Evolutionary conservation across 2,888 invertebrate species (phyloP), one percentile per base, ranked within the genome.

Genomic region (Trichogramma dendrolimi): DNA sequence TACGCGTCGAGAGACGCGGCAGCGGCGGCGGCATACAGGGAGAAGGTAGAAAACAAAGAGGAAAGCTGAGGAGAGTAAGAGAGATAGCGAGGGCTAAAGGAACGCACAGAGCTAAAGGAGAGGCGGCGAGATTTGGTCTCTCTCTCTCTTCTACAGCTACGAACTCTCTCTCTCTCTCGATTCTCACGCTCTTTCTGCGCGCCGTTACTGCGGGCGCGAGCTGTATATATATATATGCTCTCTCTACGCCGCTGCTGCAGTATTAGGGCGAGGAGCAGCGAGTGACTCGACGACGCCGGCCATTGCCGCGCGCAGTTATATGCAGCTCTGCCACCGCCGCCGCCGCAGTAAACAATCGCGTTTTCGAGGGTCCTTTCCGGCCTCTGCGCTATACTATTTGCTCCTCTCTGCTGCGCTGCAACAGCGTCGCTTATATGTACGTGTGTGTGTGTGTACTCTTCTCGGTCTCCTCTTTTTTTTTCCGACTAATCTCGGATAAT

Each of bases 401-500:
- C 53, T 43, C 6, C 46, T 27, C 47, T 5, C 47, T 10, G 40
- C 27, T 7, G 14, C 55, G 14, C 1, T 54, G 57, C 57, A 27
- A 3, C 27, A 27, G 57, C 55, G 52, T 58, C 58, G 59, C 55
- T 62, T 47, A 27, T 27, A 27, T 27, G 14, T 14, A 14, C 14
- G 14, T 2, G 14, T 14, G 14, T 14, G 14, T 14, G 14, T 14
- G 27, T 27, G 27, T 27, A 27, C 27, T 27, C 27, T 27, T 27
- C 27, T 27, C 27, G 27, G 27, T 27, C 27, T 27, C 27, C 27
- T 27, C 27, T 27, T 27, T 27, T 27, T 27, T 27, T 27, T 27
- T 27, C 27, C 27, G 62, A 67, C 74, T 75, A 75, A 75, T 74
- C 72, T 71, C 65, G 64, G 69, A 67, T 71, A 74, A 72, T 71